Conservation (phyloP, 2,888 invertebrate genomes). For the Flexamia atlantica region DNA sequence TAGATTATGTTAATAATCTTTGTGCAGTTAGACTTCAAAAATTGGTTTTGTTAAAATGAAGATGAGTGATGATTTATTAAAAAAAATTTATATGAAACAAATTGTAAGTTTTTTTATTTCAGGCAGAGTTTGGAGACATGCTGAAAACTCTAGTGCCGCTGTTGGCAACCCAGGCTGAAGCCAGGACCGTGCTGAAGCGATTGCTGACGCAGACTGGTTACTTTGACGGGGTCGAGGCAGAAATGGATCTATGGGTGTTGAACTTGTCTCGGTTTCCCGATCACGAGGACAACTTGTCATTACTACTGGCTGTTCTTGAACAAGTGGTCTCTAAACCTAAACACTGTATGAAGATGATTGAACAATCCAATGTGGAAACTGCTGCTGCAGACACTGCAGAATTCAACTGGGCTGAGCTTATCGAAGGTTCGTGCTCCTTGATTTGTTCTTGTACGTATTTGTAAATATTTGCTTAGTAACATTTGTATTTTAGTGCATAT, state of each 20-base stretch:
- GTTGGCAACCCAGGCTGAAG: conserved; percentile 28
- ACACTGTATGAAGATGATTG: conserved; percentile 31
- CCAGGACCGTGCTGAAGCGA: conserved; percentile 36
- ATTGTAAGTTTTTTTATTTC: conserved; percentile 30
- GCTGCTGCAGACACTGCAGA: neutral
- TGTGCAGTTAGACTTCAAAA: no score
- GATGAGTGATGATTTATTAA: no score
- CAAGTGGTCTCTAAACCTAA: conserved; percentile 30
- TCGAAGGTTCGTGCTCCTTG: conserved; percentile 23
- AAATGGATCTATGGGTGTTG: conserved; percentile 55
- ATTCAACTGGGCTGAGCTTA: conserved; percentile 50
- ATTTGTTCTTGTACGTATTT: neutral
- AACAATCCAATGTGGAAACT: neutral
- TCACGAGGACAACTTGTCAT: neutral
- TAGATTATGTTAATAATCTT: no score
- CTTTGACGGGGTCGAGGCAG: conserved; percentile 50
- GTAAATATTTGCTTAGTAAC: no score
- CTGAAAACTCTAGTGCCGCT: conserved; percentile 37
- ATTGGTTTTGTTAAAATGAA: no score
- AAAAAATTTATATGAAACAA: no score
- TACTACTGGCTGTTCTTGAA: conserved; percentile 2
- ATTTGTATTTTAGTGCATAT: no score
- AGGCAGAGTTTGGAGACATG: conserved; percentile 55
- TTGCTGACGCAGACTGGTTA: conserved; percentile 15
- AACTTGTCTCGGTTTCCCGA: conserved; percentile 6